Evolutionary conservation across 2,888 invertebrate species (phyloP), one percentile per base, ranked within the genome.

Genomic region (Morpho deidamia): DNA sequence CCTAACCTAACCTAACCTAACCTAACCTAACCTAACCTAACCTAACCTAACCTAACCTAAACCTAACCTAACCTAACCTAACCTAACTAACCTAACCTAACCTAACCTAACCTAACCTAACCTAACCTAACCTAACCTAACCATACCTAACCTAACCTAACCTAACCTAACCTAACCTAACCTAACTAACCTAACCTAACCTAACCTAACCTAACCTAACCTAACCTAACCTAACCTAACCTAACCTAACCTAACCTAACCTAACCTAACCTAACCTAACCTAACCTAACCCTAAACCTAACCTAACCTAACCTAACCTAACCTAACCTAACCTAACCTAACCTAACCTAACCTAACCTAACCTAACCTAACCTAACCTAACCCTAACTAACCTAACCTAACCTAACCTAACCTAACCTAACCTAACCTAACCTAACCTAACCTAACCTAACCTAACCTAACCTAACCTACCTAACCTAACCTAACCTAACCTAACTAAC

Each of bases 21-120:
- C 55, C 55, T 56, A 52, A 52, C 55, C 55, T 52, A 55, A 54
- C 58, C 58, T 58, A 58, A 58, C 58, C 58, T 58, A 58, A 58
- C 58, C 55, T 55, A 55, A 55, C 58, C 58, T 58, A 58, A 58
- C 59, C 56, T 54, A 56, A 56, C 59, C 56, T 56, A 56, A 56
- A 56, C 59, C 54, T n/a, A n/a, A 14, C 1, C 14, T 14, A 14
- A 14, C 14, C 14, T 14, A 14, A 14, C 14, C 14, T 14, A 14
- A 14, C 14, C 14, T 14, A 14, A 14, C 14, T 14, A 14, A 14
- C 14, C 14, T 14, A 14, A 14, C 14, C 14, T 14, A 14, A 14
- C 14, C 14, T 14, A 14, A 14, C 14, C 14, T 14, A 14, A 14
- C 14, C 14, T n/a, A 14, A 14, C 14, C 14, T 14, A 14, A 14